Evolutionary conservation across 2,888 invertebrate species (phyloP), one percentile per base, ranked within the genome.

Genomic region (Polymixis flavicincta): DNA sequence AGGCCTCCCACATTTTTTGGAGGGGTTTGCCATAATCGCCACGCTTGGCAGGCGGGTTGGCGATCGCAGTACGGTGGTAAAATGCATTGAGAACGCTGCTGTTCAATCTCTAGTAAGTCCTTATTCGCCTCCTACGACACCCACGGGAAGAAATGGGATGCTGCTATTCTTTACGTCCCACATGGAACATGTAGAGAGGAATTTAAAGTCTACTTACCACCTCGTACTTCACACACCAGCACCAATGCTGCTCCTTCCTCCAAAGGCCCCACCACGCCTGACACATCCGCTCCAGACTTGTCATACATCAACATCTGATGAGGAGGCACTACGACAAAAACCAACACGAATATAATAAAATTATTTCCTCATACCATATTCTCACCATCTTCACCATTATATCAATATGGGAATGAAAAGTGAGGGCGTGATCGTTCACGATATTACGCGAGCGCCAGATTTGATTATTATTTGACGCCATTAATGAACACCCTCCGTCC

Each of bases 271-370:
- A 98, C 97, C 59, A 98, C 97, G 60, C 97, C 98, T 76, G 98
- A 98, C 69, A 98, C 97, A 90, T 98, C 97, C 85, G 98, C 97
- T 68, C 98, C 98, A 88, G 98, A 98, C 90, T 98, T 98, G 93
- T 98, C 98, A 92, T 98, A 98, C 87, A 99, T 97, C 86, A 98
- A 96, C 92, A 98, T 98, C 93, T 98, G 98, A 95, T 98, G 98
- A 32, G 99, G 98, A 87, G 98, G 98, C 92, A 99, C 99, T 99
- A 97, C 68, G 97, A 98, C 86, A 92, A 93, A 87, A 80, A 75
- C n/a, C 14, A 55, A 55, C 54, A 65, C 0, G 42, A 65, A 55
- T 57, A 67, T 76, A 80, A 76, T 57, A 59, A 67, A 63, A 61
- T 69, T 68, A 32, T n/a, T 63, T 22, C 70, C 55, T 65, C 76